Conservation (phyloP, 2,888 invertebrate species). For the Clepsis dumicolana region DNA sequence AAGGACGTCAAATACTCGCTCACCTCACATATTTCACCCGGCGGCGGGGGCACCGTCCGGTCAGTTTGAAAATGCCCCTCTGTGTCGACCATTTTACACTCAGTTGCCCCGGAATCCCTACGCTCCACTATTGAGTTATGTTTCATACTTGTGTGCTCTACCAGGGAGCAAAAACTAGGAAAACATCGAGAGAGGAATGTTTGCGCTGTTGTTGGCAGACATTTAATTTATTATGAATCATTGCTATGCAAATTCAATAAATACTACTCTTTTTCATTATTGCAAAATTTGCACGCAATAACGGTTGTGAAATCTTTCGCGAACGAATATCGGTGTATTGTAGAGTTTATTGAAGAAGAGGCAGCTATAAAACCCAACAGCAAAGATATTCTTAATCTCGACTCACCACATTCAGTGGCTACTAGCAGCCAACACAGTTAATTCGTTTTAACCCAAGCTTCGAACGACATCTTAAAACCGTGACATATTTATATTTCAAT, state of each 20-base stretch:
- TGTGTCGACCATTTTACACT: conserved; percentile 80
- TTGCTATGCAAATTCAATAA: neutral
- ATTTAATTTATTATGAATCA: conserved; percentile 27
- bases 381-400: neutral
- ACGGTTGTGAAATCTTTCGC: neutral
- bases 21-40: conserved; percentile 70
- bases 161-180: conserved; percentile 57
- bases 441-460: neutral
- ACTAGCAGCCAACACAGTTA: neutral
- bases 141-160: conserved; percentile 66
- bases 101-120: conserved; percentile 73
- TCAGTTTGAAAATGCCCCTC: conserved; percentile 79
- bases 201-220: conserved; percentile 24
- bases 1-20: conserved; percentile 61
- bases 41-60: conserved; percentile 62
- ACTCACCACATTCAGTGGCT: neutral
- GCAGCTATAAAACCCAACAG: too few species aligned
- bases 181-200: conserved; percentile 47
- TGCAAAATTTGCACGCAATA: neutral
- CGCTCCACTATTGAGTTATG: conserved; percentile 77
- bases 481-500: neutral
- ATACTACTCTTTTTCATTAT: neutral
- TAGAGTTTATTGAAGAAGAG: too few species aligned
- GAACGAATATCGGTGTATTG: neutral
- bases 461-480: neutral